Percentiles rank a stretch among this genome's conserved stretches.
Evolutionary conservation across 92 coral and sea anemone species (phyloP).

Genomic region (Porites rus): DNA sequence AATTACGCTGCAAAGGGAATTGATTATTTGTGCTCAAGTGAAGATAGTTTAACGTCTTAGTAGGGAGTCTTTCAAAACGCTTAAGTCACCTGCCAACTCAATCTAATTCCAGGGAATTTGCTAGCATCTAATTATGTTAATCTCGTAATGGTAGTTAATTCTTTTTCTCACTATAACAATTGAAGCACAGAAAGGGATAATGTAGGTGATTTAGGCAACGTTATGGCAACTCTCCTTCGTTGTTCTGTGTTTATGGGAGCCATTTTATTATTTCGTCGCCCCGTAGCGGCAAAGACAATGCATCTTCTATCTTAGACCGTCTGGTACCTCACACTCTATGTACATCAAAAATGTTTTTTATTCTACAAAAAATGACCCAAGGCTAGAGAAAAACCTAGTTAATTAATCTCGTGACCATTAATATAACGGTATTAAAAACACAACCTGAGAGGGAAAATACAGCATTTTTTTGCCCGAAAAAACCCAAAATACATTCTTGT

Average conservation of each 20-base stretch:
- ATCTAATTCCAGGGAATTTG: conserved; percentile 15
- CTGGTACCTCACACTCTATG: too few relatives aligned
- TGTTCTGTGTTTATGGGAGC: neutral
- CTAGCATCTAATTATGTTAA: neutral
- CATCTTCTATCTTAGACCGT: too few relatives aligned
- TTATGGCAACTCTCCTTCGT: neutral
- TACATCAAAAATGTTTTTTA: too few relatives aligned
- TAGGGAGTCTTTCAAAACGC: conserved; percentile 6
- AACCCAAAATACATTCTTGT: too few relatives aligned
- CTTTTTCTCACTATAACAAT: neutral
- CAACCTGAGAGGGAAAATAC: neutral
- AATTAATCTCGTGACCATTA: neutral
- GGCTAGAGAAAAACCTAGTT: neutral
- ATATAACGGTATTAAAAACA: neutral
- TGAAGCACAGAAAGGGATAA: neutral
- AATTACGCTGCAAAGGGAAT: neutral
- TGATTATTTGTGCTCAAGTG: neutral
- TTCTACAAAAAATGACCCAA: neutral
- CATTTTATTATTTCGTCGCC: neutral
- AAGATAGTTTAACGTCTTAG: conserved; percentile 23
- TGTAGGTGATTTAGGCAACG: neutral
- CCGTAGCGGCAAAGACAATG: too few relatives aligned
- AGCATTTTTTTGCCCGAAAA: too few relatives aligned
- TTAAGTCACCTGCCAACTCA: conserved; percentile 7
- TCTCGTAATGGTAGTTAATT: neutral